Base-by-base conservation (phyloP, 2,113 vertebrate genomes). In the Solenodon paradoxus region DNA sequence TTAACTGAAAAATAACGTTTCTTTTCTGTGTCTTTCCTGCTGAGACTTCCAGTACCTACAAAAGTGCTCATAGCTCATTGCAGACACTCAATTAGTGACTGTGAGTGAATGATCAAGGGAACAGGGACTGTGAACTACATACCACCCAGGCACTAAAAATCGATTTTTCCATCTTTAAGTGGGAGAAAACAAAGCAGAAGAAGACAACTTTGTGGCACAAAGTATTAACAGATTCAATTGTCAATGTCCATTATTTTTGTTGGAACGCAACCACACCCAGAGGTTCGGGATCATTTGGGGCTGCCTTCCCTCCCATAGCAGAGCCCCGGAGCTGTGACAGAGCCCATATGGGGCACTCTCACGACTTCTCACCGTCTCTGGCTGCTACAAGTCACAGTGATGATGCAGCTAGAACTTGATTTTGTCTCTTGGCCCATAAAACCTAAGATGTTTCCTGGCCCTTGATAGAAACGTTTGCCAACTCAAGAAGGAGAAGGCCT, bases 161-260 rank as follows among this genome's bases (percentile, higher is more conserved):
- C 28, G n/a, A 61, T 55, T 78, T 72, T 84, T 20, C 63, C 12
- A 26, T 79, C 66, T 68, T 49, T 64, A 38, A 74, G 61, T 19
- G n/a, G 22, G 9, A 68, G 79, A 87, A 94, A 72, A 74, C 9
- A 61, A 85, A 94, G 20, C 28, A 45, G 75, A 87, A 80, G 49
- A 72, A 28, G 40, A 71, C 5, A 10, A 47, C 13, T 26, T 32
- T 28, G 22, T 24, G n/a, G 28, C 32, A 40, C 26, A 22, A 69
- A 69, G 40, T 40, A 83, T 45, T 51, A 51, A 53, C 30, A 45
- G 42, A 85, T 69, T 75, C 22, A 79, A 30, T 72, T 32, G 61
- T 90, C 47, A 28, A 28, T 6, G 3, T 49, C 82, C 82, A 78
- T 64, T 84, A 85, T 49, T 88, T 96, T 91, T 79, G 90, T 88